These are phyloP conservation scores for Molossus molossus DNA, from an alignment of 2,797 vertebrate genomes.

Conservation along the genomic window DNA sequence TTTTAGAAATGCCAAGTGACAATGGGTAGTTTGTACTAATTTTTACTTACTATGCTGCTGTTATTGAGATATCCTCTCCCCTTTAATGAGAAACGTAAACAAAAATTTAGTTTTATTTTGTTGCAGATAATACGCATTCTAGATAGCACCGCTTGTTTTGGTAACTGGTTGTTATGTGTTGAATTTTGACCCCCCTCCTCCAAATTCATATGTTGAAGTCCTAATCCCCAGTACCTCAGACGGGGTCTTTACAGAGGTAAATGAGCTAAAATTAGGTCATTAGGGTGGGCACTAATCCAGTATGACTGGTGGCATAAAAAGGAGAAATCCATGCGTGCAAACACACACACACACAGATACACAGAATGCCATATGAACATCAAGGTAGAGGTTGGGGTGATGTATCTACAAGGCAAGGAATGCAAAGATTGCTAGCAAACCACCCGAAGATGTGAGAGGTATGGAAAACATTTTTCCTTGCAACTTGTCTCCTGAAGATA, in stretches of 20 bases:
- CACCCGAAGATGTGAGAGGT: background rate
- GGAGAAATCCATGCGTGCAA: background rate
- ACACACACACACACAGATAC: background rate
- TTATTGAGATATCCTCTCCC: background rate
- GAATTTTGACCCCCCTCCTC: background rate
- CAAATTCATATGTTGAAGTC: background rate
- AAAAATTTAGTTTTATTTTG: slow-evolving; percentile 54
- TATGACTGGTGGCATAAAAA: background rate
- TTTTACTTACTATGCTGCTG: slow-evolving; percentile 36
- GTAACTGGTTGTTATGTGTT: background rate
- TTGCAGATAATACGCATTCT: background rate
- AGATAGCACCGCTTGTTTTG: background rate
- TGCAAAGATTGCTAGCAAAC: background rate
- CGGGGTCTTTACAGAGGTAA: background rate
- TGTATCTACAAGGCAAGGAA: background rate
- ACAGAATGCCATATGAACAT: background rate
- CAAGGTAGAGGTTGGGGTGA: background rate
- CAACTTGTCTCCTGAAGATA: background rate
- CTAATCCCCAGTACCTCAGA: background rate
- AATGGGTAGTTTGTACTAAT: background rate
- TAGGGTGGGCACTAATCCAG: background rate
- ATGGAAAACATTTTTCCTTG: background rate
- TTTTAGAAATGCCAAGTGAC: slow-evolving; percentile 63
- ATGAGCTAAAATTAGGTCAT: background rate
- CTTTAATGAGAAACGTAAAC: slow-evolving; percentile 21